Conservation (phyloP, 2,113 vertebrate species). For the Aldabrachelys gigantea region DNA sequence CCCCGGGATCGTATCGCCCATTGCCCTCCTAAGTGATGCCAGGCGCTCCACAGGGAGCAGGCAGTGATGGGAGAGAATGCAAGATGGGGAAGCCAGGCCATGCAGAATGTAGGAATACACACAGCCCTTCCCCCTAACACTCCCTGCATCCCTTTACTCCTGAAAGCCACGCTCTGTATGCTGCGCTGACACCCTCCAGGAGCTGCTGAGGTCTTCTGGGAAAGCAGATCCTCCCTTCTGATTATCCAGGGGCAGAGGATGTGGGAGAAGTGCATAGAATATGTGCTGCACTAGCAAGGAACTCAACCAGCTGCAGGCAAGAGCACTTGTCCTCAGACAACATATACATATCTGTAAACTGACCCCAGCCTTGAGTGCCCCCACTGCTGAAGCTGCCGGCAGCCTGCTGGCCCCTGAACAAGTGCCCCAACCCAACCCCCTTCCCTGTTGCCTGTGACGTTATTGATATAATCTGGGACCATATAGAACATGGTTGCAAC, state of each 20-base stretch:
- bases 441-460: not conserved
- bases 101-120: not conserved
- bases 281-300: not conserved
- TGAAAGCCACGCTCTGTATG: not conserved
- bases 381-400: not conserved
- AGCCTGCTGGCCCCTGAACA: not conserved
- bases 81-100: not conserved
- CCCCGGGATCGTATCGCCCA: not conserved
- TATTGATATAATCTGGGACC: too few species aligned
- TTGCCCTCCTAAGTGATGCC: not conserved
- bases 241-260: not conserved
- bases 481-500: too few species aligned
- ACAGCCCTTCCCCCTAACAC: not conserved
- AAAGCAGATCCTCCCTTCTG: not conserved
- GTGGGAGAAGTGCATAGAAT: not conserved
- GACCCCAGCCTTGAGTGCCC: not conserved
- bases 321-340: not conserved
- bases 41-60: not conserved
- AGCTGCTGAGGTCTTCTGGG: not conserved
- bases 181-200: not conserved
- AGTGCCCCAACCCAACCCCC: not conserved
- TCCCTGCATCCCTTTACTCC: not conserved
- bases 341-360: not conserved
- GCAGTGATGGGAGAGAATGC: not conserved
- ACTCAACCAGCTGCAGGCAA: not conserved